Evolutionary conservation across 2,888 invertebrate genomes (phyloP).

Genomic region (Endomychus coccineus): DNA sequence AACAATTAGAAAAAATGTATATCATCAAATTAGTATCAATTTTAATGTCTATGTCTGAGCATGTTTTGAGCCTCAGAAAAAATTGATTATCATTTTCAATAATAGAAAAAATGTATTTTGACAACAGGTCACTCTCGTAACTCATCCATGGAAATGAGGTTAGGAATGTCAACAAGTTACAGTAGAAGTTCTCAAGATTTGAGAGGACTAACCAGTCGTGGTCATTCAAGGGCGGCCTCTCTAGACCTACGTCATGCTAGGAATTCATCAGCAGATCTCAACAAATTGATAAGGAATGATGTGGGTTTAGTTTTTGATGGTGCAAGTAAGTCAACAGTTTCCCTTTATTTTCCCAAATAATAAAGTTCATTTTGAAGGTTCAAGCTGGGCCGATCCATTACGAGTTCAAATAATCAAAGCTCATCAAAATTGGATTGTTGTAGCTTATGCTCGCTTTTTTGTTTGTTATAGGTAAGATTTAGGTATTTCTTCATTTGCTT

Average conservation of each 20-base stretch:
- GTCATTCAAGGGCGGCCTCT: slow-evolving; percentile 79
- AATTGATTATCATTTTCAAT: no score
- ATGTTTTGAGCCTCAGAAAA: no score
- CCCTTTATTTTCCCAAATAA: slow-evolving; percentile 4
- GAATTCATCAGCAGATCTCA: slow-evolving; percentile 68
- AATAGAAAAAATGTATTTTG: no score
- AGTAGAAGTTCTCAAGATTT: slow-evolving; percentile 46
- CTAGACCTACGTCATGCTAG: slow-evolving; percentile 67
- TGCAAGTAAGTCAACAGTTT: slow-evolving; percentile 12
- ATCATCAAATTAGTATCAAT: no score
- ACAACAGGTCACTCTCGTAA: slow-evolving; percentile 71
- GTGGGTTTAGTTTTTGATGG: slow-evolving; percentile 62
- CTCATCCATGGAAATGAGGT: slow-evolving; percentile 72
- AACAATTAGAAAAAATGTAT: no score
- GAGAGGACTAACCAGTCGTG: slow-evolving; percentile 42
- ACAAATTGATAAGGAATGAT: slow-evolving; percentile 64
- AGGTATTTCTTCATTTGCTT: no score
- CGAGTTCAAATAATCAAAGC: slow-evolving; percentile 90
- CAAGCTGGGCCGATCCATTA: slow-evolving; percentile 72
- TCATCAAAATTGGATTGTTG: slow-evolving; percentile 96
- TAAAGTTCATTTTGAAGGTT: slow-evolving; percentile 45
- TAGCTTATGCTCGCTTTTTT: slow-evolving; percentile 93
- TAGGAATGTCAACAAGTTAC: slow-evolving; percentile 43
- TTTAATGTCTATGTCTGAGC: no score
- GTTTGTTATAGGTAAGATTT: slow-evolving; percentile 82